Evolutionary conservation across 2,888 invertebrate genomes (phyloP).

Genomic region (Papilio elwesi): DNA sequence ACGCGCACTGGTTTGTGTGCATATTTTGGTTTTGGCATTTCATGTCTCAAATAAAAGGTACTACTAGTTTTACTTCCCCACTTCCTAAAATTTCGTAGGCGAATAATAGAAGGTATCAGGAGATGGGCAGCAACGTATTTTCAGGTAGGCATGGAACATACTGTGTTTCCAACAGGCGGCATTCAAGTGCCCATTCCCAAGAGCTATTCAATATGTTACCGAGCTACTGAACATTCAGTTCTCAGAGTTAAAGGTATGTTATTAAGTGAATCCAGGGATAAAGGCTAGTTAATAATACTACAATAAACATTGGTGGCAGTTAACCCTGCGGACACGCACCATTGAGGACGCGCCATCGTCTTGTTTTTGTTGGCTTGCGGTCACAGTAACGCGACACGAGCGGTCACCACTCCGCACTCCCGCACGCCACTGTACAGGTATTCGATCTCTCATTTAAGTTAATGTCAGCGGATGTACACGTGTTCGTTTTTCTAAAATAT

Average conservation of each 20-base stretch:
- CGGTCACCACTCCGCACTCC: slow-evolving; percentile 47
- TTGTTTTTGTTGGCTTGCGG: slow-evolving; percentile 82
- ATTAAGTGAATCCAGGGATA: neutral
- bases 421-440: slow-evolving; percentile 8
- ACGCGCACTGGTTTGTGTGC: too few relatives aligned
- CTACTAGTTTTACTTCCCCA: too few relatives aligned
- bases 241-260: neutral
- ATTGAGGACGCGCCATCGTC: slow-evolving; percentile 79
- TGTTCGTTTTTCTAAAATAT: slow-evolving; percentile 21
- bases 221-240: too few relatives aligned
- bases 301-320: neutral
- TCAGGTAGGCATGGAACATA: too few relatives aligned
- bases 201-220: too few relatives aligned
- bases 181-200: too few relatives aligned
- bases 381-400: slow-evolving; percentile 76
- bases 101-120: too few relatives aligned
- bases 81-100: too few relatives aligned
- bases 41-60: too few relatives aligned
- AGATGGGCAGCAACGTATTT: too few relatives aligned
- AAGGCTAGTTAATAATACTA: neutral
- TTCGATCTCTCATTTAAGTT: slow-evolving; percentile 35
- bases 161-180: too few relatives aligned
- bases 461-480: slow-evolving; percentile 33
- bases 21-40: too few relatives aligned
- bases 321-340: slow-evolving; percentile 76